Percentiles rank a stretch among this genome's conserved stretches.
These are phyloP conservation scores for Caenorhabditis uteleia DNA, from an alignment of 2,888 invertebrate species.

Conservation along the genomic window DNA sequence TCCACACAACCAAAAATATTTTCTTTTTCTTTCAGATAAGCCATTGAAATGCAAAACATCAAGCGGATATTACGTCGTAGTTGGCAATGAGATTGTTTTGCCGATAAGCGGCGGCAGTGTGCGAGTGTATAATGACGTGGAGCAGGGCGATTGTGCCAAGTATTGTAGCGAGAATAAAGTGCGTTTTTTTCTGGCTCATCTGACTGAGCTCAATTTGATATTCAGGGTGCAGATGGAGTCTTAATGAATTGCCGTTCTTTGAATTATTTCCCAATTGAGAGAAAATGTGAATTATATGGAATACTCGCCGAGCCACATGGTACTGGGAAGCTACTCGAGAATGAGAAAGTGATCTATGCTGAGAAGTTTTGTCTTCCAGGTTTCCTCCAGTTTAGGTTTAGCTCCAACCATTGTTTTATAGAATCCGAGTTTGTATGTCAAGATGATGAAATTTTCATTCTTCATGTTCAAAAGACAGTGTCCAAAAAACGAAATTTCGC, in stretches of 20 bases:
- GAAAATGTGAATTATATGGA: slow-evolving; percentile 57
- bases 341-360: slow-evolving; percentile 61
- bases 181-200: too few relatives aligned
- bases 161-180: slow-evolving; percentile 58
- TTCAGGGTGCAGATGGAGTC: slow-evolving; percentile 56
- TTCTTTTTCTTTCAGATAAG: slow-evolving; percentile 13
- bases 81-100: slow-evolving; percentile 63
- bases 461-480: slow-evolving; percentile 60
- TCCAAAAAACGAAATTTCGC: slow-evolving; percentile 14
- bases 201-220: too few relatives aligned
- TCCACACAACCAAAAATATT: slow-evolving; percentile 5
- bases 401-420: slow-evolving; percentile 11
- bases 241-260: slow-evolving; percentile 59
- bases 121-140: slow-evolving; percentile 52
- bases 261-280: slow-evolving; percentile 57
- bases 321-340: slow-evolving; percentile 62
- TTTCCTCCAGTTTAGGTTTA: slow-evolving; percentile 10
- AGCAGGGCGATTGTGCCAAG: slow-evolving; percentile 61
- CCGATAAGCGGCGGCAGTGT: slow-evolving; percentile 42
- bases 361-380: slow-evolving; percentile 67
- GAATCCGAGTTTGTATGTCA: slow-evolving; percentile 50
- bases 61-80: slow-evolving; percentile 64
- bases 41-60: slow-evolving; percentile 48
- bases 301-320: slow-evolving; percentile 66
- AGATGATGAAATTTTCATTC: slow-evolving; percentile 63